These are phyloP conservation scores for Poecilia gillii DNA, from an alignment of 2,797 vertebrate genomes.

Conservation along the genomic window DNA sequence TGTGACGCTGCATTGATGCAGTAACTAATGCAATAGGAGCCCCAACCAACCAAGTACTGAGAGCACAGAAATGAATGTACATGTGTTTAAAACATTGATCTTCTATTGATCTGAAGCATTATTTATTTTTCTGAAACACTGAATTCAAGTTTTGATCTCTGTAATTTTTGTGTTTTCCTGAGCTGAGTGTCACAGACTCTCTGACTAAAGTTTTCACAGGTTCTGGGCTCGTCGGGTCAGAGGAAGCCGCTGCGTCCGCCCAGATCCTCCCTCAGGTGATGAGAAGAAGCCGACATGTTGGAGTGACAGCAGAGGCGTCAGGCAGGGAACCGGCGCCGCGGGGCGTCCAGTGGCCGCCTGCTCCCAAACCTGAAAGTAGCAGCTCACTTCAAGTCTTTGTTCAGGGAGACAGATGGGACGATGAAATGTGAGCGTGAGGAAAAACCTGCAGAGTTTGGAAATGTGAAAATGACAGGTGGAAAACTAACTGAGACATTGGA, in stretches of 20 bases:
- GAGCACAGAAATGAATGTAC: background rate
- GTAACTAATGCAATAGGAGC: background rate
- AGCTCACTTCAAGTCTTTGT: conserved; percentile 32
- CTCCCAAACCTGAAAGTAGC: conserved; percentile 29
- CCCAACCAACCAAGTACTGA: background rate
- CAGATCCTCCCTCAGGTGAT: conserved; percentile 56
- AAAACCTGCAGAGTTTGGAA: background rate
- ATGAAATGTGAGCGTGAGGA: conserved; percentile 17
- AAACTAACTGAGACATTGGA: background rate
- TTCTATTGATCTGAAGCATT: background rate
- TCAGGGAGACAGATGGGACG: conserved; percentile 26
- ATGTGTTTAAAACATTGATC: background rate
- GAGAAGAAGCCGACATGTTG: conserved; percentile 58
- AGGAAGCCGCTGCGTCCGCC: conserved; percentile 34
- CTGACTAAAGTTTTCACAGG: conserved; percentile 8
- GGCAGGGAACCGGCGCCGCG: conserved; percentile 23
- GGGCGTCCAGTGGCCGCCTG: conserved; percentile 35
- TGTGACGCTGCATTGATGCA: background rate
- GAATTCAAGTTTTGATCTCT: background rate
- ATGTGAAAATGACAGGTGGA: background rate
- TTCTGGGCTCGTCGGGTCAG: conserved; percentile 43
- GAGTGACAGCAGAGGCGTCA: conserved; percentile 65
- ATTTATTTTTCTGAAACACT: background rate
- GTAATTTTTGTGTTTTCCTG: background rate
- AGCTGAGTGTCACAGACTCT: background rate